Evolutionary conservation across 2,888 invertebrate genomes (phyloP).

Genomic region (Polyommatus icarus): DNA sequence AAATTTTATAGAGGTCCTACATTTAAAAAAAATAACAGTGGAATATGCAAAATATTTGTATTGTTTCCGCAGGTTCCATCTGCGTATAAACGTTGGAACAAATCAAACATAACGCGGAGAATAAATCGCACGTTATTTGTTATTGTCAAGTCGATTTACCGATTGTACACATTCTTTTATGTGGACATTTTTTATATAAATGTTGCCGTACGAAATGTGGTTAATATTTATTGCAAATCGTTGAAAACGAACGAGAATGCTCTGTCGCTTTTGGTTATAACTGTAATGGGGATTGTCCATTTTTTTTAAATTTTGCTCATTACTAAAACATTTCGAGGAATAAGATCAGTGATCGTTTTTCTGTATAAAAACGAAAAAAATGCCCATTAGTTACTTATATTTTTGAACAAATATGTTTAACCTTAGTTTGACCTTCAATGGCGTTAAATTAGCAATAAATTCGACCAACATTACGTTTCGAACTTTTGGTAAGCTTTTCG

Average conservation of each 20-base stretch:
- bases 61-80: background rate
- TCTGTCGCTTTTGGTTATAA: background rate
- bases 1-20: too few relatives aligned
- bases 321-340: too few relatives aligned
- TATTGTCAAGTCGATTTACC: constrained; percentile 22
- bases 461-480: too few relatives aligned
- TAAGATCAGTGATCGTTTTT: too few relatives aligned
- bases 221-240: constrained; percentile 9
- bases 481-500: too few relatives aligned
- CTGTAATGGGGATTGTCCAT: too few relatives aligned
- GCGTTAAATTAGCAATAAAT: too few relatives aligned
- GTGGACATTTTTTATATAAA: constrained; percentile 1
- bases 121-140: constrained; percentile 11
- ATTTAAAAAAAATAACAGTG: background rate
- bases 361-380: too few relatives aligned
- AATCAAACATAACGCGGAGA: background rate
- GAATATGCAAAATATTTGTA: background rate
- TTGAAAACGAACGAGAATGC: background rate
- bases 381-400: too few relatives aligned
- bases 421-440: too few relatives aligned
- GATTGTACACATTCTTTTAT: constrained; percentile 9
- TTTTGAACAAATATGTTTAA: too few relatives aligned
- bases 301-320: too few relatives aligned
- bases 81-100: background rate
- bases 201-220: background rate